Conservation (phyloP, 2,797 vertebrate genomes). For the Sebastes melanostomus region DNA sequence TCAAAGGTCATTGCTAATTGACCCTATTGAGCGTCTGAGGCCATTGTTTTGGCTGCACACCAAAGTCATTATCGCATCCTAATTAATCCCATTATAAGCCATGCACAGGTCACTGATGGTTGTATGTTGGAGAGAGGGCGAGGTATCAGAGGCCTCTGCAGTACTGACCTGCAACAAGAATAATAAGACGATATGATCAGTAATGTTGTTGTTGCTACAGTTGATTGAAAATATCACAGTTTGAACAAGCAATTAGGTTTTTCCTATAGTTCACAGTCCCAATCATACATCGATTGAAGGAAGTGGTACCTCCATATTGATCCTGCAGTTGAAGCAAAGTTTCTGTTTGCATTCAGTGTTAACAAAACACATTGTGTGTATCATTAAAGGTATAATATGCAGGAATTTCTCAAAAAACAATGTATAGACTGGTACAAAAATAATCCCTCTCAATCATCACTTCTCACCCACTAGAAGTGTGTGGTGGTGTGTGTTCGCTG, state of each 20-base stretch:
- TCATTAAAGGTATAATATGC: background rate
- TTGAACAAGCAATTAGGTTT: background rate
- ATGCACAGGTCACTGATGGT: slow-evolving; percentile 43
- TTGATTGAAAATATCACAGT: background rate
- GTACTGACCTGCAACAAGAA: slow-evolving; percentile 5
- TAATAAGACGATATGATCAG: slow-evolving; percentile 3
- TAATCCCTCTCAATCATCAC: background rate
- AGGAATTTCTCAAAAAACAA: background rate
- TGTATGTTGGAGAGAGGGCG: slow-evolving; percentile 1
- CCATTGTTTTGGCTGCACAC: slow-evolving; percentile 48
- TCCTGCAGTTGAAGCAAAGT: background rate
- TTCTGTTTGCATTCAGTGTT: background rate
- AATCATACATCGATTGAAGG: background rate
- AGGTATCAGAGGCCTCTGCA: slow-evolving; percentile 1
- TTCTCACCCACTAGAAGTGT: background rate
- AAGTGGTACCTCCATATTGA: background rate
- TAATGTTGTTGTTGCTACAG: background rate
- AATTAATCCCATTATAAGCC: slow-evolving; percentile 61
- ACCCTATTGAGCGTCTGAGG: slow-evolving; percentile 36
- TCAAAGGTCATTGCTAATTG: slow-evolving; percentile 48
- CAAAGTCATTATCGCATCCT: slow-evolving; percentile 59
- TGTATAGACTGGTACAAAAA: background rate
- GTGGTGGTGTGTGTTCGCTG: too few relatives aligned
- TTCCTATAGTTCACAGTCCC: background rate
- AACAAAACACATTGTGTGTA: background rate